Conservation (phyloP, 2,888 invertebrate genomes). For the Cephus nigrinus region DNA sequence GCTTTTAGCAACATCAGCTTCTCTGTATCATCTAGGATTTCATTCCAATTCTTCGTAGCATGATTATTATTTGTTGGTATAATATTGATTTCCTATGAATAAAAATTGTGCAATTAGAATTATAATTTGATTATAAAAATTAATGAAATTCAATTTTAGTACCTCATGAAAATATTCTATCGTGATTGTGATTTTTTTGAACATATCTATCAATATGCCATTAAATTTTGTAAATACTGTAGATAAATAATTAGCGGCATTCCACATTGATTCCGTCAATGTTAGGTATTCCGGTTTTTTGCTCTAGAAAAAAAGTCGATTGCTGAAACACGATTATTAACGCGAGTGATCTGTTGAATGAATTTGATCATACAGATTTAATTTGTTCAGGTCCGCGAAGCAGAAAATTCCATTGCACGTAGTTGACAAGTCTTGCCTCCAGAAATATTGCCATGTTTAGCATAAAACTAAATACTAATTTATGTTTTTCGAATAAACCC, state of each 20-base stretch:
- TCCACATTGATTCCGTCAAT: conserved; percentile 79
- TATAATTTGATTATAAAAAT: neutral
- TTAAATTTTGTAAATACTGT: conserved; percentile 70
- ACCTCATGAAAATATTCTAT: conserved; percentile 75
- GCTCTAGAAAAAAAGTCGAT: conserved; percentile 59
- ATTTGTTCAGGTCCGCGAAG: conserved; percentile 78
- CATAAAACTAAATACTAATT: conserved; percentile 88
- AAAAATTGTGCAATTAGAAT: conserved; percentile 8
- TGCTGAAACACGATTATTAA: neutral
- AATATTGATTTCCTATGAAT: conserved; percentile 71
- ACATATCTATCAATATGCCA: conserved; percentile 69
- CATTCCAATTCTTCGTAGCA: conserved; percentile 73
- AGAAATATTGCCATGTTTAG: conserved; percentile 81
- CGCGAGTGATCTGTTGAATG: neutral
- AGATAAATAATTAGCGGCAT: conserved; percentile 73
- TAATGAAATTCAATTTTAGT: neutral
- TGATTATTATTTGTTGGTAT: conserved; percentile 59
- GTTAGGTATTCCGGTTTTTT: conserved; percentile 73
- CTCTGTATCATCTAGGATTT: conserved; percentile 76
- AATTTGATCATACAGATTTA: conserved; percentile 62
- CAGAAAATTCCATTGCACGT: conserved; percentile 81
- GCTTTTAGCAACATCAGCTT: conserved; percentile 84
- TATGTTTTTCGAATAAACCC: conserved; percentile 91
- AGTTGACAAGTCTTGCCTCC: conserved; percentile 72
- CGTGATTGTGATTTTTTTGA: conserved; percentile 70